Evolutionary conservation across 2,113 vertebrate genomes (phyloP).

Genomic region (Ivindomyrus marchei): DNA sequence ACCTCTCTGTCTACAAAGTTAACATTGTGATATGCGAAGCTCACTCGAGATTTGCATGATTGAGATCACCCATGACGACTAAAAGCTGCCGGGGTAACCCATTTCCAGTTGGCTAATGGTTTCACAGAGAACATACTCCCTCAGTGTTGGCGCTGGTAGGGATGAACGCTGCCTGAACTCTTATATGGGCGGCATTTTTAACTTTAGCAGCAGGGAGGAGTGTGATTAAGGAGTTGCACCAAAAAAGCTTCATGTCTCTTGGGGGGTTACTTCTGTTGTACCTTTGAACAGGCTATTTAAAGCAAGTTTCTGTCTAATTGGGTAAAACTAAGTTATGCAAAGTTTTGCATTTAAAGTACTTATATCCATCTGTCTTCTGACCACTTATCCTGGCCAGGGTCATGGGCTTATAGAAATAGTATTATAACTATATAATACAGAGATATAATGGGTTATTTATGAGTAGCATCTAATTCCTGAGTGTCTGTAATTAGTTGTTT

Average conservation of each 20-base stretch:
- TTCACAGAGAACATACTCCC: not conserved
- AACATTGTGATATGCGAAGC: not conserved
- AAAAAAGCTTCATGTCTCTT: not conserved
- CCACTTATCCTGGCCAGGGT: not conserved
- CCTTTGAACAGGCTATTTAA: not conserved
- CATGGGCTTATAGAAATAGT: not conserved
- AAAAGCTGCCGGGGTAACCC: not conserved
- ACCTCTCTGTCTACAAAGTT: not conserved
- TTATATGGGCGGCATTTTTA: not conserved
- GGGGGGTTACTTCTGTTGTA: not conserved
- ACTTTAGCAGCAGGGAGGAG: not conserved
- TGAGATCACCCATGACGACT: not conserved
- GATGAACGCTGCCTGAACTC: not conserved
- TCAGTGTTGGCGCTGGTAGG: not conserved
- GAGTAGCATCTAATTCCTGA: not conserved
- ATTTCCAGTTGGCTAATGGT: not conserved
- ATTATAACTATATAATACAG: not conserved
- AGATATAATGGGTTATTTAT: not conserved
- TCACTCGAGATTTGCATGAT: not conserved
- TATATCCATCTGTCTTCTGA: slow-evolving; percentile 1
- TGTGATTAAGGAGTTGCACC: not conserved
- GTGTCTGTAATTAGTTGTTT: not conserved
- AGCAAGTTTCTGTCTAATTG: not conserved
- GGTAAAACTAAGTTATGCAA: slow-evolving; percentile 3
- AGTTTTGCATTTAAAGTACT: slow-evolving; percentile 1